Evolutionary conservation across 2,888 invertebrate species (phyloP), one percentile per base, ranked within the genome.

Genomic region (Diplolepis rosae): DNA sequence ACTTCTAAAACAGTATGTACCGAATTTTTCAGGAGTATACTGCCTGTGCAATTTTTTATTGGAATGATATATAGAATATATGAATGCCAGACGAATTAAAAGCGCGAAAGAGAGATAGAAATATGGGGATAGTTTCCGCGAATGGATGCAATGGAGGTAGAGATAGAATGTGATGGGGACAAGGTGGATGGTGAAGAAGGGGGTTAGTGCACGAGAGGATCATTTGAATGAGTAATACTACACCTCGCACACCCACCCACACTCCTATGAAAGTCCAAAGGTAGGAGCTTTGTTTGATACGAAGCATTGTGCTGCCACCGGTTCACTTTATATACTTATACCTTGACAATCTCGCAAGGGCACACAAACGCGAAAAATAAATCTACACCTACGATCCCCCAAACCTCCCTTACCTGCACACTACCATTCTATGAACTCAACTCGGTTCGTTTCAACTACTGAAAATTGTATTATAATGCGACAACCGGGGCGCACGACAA

Each of bases 181-280:
- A 76, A 72, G 75, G 75, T 77, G 77, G 52, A 66, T 69, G 65
- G 72, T 66, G 73, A 75, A 65, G 70, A 56, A 74, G 72, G n/a
- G 73, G 48, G 56, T 15, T 65, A 65, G 71, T 65, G 72, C 75
- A 74, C 81, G 81, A 83, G 84, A 87, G 85, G 84, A 87, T 87
- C 85, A 85, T 87, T 87, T 88, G 88, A 89, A 89, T 89, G 88
- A 88, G 88, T 87, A 88, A 88, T 88, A 87, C 88, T 88, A 89
- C 88, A 89, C 88, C 87, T 87, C 86, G 82, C 82, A 81, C 82
- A 85, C 84, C 86, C 87, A 88, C 88, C 87, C 86, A 87, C 88
- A 83, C 85, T 83, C 81, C 76, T 79, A 82, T 82, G 80, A 72
- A 82, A 83, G 82, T 83, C 82, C 82, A 83, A 79, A 79, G 61